phyloP scores from a whole-genome alignment of 2,113 vertebrate genomes.

The Leptocoma aspasia region DNA sequence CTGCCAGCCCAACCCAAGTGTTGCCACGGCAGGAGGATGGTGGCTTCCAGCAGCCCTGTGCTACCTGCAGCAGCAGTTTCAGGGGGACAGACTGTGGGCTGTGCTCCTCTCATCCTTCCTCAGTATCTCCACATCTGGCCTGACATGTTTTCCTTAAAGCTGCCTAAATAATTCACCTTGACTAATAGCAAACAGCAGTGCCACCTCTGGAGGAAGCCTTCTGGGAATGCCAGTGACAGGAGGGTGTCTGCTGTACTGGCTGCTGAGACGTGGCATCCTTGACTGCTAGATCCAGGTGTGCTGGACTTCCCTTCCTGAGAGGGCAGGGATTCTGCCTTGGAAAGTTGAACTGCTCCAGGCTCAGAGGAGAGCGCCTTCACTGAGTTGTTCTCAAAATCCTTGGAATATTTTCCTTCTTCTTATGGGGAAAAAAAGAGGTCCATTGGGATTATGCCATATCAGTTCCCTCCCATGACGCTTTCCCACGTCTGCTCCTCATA shows the following conservation, averaged over 20 bases:
- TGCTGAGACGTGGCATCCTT: fast-evolving
- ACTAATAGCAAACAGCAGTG: neutral
- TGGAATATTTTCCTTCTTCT: neutral
- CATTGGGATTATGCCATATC: fast-evolving
- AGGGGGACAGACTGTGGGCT: neutral
- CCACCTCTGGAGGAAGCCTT: neutral
- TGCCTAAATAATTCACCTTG: slow-evolving; percentile 25
- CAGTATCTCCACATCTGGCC: neutral
- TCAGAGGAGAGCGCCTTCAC: neutral
- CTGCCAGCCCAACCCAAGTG: fast-evolving
- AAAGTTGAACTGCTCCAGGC: neutral
- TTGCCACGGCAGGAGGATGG: neutral
- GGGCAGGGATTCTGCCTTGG: neutral
- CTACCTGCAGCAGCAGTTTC: neutral
- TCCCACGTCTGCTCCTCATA: neutral
- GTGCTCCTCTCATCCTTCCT: neutral
- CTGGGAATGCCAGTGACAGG: neutral
- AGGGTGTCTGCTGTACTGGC: neutral
- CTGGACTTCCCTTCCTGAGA: neutral
- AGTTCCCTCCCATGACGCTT: neutral
- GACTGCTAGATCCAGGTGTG: neutral
- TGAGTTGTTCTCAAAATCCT: neutral
- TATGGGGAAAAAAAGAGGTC: neutral
- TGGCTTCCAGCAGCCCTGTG: neutral
- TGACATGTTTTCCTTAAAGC: neutral